A percentile compares a stretch with the other conserved stretches of the same genome.
Evolutionary conservation across 1,140 invertebrate species (phyloP).

Genomic region (Drosophila eugracilis): DNA sequence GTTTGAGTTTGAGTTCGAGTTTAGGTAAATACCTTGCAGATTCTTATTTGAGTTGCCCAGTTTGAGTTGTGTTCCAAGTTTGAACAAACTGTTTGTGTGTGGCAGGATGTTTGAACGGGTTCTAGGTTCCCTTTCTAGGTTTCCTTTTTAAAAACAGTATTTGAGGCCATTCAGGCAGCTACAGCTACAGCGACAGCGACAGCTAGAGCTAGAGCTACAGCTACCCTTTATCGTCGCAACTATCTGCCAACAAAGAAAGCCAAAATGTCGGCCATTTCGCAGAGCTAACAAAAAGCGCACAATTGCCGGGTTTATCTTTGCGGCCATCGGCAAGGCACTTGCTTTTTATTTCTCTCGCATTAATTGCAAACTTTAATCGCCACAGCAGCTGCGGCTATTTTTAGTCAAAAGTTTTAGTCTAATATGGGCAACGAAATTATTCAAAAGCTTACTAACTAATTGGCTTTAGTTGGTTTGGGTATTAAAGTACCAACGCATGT

Average conservation of each 20-base stretch:
- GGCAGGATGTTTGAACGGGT: conserved; percentile 4
- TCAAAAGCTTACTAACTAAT: background rate
- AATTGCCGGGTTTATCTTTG: conserved; percentile 66
- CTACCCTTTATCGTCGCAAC: conserved; percentile 30
- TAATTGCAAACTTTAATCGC: conserved; percentile 71
- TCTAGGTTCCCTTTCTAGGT: conserved; percentile 2
- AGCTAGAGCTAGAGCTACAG: too few relatives aligned
- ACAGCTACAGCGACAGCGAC: too few relatives aligned
- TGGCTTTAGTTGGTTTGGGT: background rate
- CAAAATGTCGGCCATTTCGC: conserved; percentile 47
- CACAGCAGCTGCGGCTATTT: conserved; percentile 34
- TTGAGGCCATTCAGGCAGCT: conserved; percentile 16
- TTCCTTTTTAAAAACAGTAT: conserved; percentile 16
- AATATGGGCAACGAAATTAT: conserved; percentile 5
- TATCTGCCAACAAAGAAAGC: conserved; percentile 44
- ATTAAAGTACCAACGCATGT: background rate
- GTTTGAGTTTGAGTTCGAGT: conserved; percentile 49
- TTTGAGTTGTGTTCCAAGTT: conserved; percentile 53
- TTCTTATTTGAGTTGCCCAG: conserved; percentile 65
- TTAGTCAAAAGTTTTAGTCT: conserved; percentile 14
- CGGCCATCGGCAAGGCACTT: conserved; percentile 65
- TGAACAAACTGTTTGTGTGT: conserved; percentile 45
- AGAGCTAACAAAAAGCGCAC: conserved; percentile 33
- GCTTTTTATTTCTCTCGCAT: conserved; percentile 71
- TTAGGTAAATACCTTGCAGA: conserved; percentile 78